Evolutionary conservation across 2,888 invertebrate genomes (phyloP), one percentile per base, ranked within the genome.

Genomic region (Diabrotica balteata): DNA sequence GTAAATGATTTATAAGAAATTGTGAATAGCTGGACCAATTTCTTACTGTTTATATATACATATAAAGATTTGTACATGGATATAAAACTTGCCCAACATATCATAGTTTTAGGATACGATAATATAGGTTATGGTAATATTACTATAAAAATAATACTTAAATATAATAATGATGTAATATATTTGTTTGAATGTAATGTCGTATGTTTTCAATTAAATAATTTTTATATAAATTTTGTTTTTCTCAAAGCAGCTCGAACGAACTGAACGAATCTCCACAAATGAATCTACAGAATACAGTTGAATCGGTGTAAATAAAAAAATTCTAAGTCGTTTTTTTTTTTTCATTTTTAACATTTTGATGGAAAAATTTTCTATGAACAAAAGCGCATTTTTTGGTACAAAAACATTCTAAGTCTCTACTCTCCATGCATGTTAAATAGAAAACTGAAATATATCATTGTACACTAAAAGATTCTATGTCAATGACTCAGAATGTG

Each of bases 21-120:
- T 79, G 79, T 78, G 78, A 78, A 79, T 79, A 67, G 65, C 79
- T 81, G 82, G 82, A 83, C 82, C 82, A 83, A 83, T 82, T 83
- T 83, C 82, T 81, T 82, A 83, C 82, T 78, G 77, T 81, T 82
- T 81, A 76, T 81, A 80, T 68, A 69, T 63, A 71, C 67, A 73
- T 64, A 70, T n/a, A 45, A 62, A 7, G 59, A 64, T 70, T 63
- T 74, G 73, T 73, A 77, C 66, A 73, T 73, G 74, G 64, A 68
- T 43, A 63, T 66, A 69, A 64, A 69, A 71, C 61, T 70, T 73
- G 72, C 73, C 76, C 73, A 75, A 78, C 78, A 78, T 78, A 78
- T 78, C 78, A 78, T 77, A 75, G 74, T 57, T 60, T 69, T 75
- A 77, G 74, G 73, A 59, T 63, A 68, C 66, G 66, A 58, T 49